A percentile compares a stretch with the other conserved stretches of the same genome.
Evolutionary conservation across 2,113 vertebrate genomes (phyloP).

Genomic region (Cheilinus undulatus): DNA sequence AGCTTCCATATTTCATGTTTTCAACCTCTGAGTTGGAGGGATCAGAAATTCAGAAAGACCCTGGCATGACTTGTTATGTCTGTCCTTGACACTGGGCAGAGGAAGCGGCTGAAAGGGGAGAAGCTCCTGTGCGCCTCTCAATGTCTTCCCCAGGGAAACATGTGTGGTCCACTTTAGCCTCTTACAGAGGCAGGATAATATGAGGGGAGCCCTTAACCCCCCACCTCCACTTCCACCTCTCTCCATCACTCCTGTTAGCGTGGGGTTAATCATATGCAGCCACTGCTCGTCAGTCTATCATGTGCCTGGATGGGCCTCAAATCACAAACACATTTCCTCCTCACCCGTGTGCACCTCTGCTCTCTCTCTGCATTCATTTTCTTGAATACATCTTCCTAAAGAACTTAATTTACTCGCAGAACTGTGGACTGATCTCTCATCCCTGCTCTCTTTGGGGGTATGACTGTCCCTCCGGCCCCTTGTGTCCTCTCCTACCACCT

Average conservation of each 20-base stretch:
- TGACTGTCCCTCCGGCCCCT: constrained; percentile 57
- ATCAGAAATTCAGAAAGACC: constrained; percentile 22
- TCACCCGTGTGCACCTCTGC: constrained; percentile 44
- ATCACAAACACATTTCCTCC: constrained; percentile 71
- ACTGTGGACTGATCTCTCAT: constrained; percentile 44
- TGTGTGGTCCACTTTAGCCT: constrained; percentile 71
- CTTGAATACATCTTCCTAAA: constrained; percentile 8
- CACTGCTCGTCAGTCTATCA: constrained; percentile 64
- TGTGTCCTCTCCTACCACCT: constrained; percentile 71
- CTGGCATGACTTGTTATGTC: constrained; percentile 35
- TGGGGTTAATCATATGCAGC: constrained; percentile 77
- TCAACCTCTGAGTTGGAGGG: constrained; percentile 25
- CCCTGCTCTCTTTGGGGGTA: constrained; percentile 30
- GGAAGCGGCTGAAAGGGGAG: constrained; percentile 68
- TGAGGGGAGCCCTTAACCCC: constrained; percentile 70
- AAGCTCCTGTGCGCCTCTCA: constrained; percentile 56
- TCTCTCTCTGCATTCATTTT: constrained; percentile 4
- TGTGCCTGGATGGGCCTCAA: constrained; percentile 65
- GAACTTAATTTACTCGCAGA: constrained; percentile 21
- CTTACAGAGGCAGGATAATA: constrained; percentile 67
- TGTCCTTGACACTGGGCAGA: constrained; percentile 61
- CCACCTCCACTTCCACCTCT: constrained; percentile 61
- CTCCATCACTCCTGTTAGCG: constrained; percentile 63
- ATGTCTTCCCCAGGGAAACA: constrained; percentile 68
- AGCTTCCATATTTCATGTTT: constrained; percentile 31